Conservation (phyloP, 2,888 invertebrate species). For the Torymus tubicola region DNA sequence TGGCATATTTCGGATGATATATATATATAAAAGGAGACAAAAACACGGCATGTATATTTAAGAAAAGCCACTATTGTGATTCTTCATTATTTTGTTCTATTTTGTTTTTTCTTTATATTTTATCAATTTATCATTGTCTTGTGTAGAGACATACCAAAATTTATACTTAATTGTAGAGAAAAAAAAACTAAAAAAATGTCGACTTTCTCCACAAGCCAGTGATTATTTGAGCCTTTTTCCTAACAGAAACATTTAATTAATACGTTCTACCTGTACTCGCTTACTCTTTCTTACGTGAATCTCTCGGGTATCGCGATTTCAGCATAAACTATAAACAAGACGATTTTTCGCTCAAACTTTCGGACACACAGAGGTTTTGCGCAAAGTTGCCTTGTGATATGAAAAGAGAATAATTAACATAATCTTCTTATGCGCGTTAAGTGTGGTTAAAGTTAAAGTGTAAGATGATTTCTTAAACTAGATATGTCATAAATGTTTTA, state of each 20-base stretch:
- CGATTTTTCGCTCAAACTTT: slow-evolving; percentile 25
- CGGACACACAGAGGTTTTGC: slow-evolving; percentile 17
- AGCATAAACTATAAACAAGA: slow-evolving; percentile 15
- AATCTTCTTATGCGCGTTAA: slow-evolving; percentile 43
- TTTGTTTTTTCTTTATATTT: slow-evolving; percentile 6
- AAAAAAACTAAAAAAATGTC: slow-evolving; percentile 6
- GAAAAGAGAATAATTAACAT: slow-evolving; percentile 30
- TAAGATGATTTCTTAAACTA: slow-evolving; percentile 50
- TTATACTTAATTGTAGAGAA: slow-evolving; percentile 9
- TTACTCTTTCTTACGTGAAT: slow-evolving; percentile 42
- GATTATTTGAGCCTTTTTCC: slow-evolving; percentile 42
- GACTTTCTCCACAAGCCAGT: slow-evolving; percentile 24
- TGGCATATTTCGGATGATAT: slow-evolving; percentile 42
- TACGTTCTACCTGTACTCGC: slow-evolving; percentile 36
- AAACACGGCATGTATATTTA: slow-evolving; percentile 31
- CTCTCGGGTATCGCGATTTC: slow-evolving; percentile 40
- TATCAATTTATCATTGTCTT: slow-evolving; percentile 15
- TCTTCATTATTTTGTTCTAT: slow-evolving; percentile 31
- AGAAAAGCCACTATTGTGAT: slow-evolving; percentile 33
- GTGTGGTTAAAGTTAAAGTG: slow-evolving; percentile 52
- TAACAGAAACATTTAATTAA: slow-evolving; percentile 26
- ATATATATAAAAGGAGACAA: slow-evolving; percentile 24
- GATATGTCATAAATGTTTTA: slow-evolving; percentile 52
- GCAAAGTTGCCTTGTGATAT: slow-evolving; percentile 22
- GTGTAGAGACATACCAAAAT: not conserved